phyloP scores from a whole-genome alignment of 2,797 vertebrate species.

The Hirundo rustica region DNA sequence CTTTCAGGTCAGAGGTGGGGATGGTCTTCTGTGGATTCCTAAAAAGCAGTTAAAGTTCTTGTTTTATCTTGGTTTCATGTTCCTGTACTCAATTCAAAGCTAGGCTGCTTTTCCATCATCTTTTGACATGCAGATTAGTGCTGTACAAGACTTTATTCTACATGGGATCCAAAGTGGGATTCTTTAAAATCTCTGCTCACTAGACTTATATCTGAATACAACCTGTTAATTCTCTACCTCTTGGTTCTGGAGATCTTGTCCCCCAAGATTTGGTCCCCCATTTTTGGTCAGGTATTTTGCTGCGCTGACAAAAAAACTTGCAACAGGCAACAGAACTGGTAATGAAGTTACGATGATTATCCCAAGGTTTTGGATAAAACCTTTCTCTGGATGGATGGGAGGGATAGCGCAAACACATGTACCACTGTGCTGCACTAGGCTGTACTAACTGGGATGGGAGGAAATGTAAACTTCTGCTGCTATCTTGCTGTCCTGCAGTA shows the following conservation, averaged over 20 bases:
- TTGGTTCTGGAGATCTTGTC: neutral
- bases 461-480: neutral
- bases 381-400: neutral
- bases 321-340: neutral
- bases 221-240: neutral
- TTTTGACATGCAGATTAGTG: neutral
- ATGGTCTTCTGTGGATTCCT: neutral
- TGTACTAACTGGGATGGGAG: neutral
- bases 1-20: neutral
- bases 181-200: neutral
- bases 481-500: neutral
- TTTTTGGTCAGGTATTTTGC: neutral
- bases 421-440: neutral
- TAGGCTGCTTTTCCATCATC: neutral
- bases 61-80: neutral
- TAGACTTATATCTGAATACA: neutral
- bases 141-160: neutral
- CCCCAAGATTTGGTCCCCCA: too few species aligned
- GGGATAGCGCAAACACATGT: rapidly evolving
- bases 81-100: neutral
- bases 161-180: rapidly evolving
- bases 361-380: neutral
- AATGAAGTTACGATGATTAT: neutral
- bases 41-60: neutral
- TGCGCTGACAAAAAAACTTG: neutral